Conservation (phyloP, 1,140 invertebrate genomes). For the Heterodera carotae region DNA sequence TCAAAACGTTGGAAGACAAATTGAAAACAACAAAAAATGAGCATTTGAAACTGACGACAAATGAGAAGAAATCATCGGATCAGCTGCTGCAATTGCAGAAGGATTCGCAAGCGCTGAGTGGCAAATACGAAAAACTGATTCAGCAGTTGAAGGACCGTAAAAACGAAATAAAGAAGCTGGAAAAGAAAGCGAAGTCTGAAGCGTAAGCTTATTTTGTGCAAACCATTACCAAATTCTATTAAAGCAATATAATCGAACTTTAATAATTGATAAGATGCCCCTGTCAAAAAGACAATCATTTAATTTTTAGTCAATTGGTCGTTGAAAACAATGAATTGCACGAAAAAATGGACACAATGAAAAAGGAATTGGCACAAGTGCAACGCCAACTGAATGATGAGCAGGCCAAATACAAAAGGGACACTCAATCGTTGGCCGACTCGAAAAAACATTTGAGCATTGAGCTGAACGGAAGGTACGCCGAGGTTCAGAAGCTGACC, state of each 20-base stretch:
- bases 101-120: slow-evolving; percentile 30
- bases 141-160: slow-evolving; percentile 49
- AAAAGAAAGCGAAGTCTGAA: slow-evolving; percentile 55
- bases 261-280: neutral
- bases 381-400: slow-evolving; percentile 49
- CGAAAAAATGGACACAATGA: slow-evolving; percentile 41
- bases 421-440: slow-evolving; percentile 50
- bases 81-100: slow-evolving; percentile 30
- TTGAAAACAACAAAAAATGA: slow-evolving; percentile 29
- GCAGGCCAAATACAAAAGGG: slow-evolving; percentile 50
- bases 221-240: too few species aligned
- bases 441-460: slow-evolving; percentile 46
- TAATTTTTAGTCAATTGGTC: slow-evolving; percentile 45
- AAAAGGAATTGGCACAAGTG: slow-evolving; percentile 40
- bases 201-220: slow-evolving; percentile 39
- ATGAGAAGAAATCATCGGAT: slow-evolving; percentile 24
- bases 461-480: slow-evolving; percentile 36
- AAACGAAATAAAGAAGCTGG: slow-evolving; percentile 55
- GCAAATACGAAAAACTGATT: slow-evolving; percentile 45
- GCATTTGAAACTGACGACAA: slow-evolving; percentile 17
- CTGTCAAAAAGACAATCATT: slow-evolving; percentile 13
- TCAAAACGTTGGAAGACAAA: slow-evolving; percentile 33
- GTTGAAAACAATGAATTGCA: slow-evolving; percentile 47
- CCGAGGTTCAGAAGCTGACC: slow-evolving; percentile 44
- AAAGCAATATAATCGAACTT: too few species aligned